Percentiles rank a stretch among this genome's conserved stretches.
These are phyloP conservation scores for Lasiommata megera DNA, from an alignment of 2,888 invertebrate genomes.

Conservation along the genomic window DNA sequence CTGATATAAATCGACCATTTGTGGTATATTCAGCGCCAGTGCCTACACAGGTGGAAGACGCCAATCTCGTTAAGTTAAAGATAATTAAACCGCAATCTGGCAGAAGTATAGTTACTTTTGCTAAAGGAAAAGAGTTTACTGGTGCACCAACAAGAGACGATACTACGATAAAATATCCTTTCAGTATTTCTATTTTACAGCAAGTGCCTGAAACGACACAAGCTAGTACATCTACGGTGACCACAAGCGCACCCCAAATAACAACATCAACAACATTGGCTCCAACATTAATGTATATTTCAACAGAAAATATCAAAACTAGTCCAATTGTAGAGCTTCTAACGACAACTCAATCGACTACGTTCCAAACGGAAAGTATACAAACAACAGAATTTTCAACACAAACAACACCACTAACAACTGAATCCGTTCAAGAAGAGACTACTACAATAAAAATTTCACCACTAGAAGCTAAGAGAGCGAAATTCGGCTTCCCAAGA, in stretches of 20 bases:
- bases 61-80: conserved; percentile 57
- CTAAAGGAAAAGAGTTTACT: conserved; percentile 65
- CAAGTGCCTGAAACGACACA: conserved; percentile 33
- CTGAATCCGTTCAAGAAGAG: conserved; percentile 48
- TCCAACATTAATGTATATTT: conserved; percentile 34
- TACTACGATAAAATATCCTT: conserved; percentile 48
- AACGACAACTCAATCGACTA: conserved; percentile 27
- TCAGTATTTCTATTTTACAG: conserved; percentile 47
- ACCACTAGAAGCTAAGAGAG: conserved; percentile 56
- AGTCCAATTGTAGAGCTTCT: conserved; percentile 35
- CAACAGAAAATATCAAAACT: conserved; percentile 27
- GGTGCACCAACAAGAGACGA: conserved; percentile 53
- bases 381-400: conserved; percentile 36
- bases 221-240: conserved; percentile 38
- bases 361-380: background rate
- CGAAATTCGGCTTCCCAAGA: conserved; percentile 68
- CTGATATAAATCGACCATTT: conserved; percentile 59
- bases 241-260: conserved; percentile 39
- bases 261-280: conserved; percentile 36
- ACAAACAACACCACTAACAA: conserved; percentile 26
- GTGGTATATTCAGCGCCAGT: conserved; percentile 71
- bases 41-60: conserved; percentile 54
- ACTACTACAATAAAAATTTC: conserved; percentile 56
- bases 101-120: conserved; percentile 60
- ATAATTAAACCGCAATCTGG: conserved; percentile 57